Evolutionary conservation across 2,888 invertebrate genomes (phyloP).

Genomic region (Ennomos erosarius): DNA sequence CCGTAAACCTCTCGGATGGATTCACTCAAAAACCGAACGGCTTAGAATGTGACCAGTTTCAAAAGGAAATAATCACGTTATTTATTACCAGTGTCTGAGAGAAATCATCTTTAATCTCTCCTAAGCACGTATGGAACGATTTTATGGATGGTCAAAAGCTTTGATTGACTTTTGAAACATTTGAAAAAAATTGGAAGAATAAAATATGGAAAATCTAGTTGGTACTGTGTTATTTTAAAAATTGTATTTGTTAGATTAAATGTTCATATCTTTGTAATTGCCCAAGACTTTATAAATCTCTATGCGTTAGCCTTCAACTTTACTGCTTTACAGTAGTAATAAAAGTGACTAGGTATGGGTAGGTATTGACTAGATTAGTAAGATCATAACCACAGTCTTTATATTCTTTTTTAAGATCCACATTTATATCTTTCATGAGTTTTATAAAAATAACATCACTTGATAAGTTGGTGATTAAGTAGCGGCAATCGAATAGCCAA

Average conservation of each 20-base stretch:
- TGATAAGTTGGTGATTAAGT: slow-evolving; percentile 22
- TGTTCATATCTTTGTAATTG: slow-evolving; percentile 32
- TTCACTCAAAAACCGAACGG: slow-evolving; percentile 66
- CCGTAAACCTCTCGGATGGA: slow-evolving; percentile 65
- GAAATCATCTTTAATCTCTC: slow-evolving; percentile 77
- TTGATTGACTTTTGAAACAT: slow-evolving; percentile 72
- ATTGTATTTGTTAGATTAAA: slow-evolving; percentile 6
- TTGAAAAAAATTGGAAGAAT: slow-evolving; percentile 57
- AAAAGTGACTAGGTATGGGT: slow-evolving; percentile 32
- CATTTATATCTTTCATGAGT: background rate
- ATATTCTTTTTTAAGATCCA: slow-evolving; percentile 18
- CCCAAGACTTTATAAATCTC: slow-evolving; percentile 32
- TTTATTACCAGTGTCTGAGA: slow-evolving; percentile 76
- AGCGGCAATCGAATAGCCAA: slow-evolving; percentile 18
- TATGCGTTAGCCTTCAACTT: slow-evolving; percentile 34
- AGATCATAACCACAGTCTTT: slow-evolving; percentile 27
- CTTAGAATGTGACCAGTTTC: slow-evolving; percentile 67
- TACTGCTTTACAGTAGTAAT: slow-evolving; percentile 43
- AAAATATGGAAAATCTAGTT: slow-evolving; percentile 62
- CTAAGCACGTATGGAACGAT: slow-evolving; percentile 73
- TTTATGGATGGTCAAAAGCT: slow-evolving; percentile 78
- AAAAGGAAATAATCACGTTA: slow-evolving; percentile 82
- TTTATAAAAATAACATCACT: slow-evolving; percentile 12
- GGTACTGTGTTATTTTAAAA: slow-evolving; percentile 1
- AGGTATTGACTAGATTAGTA: slow-evolving; percentile 24